phyloP scores from a whole-genome alignment of 2,888 invertebrate species.

The Cordilura impudica region DNA sequence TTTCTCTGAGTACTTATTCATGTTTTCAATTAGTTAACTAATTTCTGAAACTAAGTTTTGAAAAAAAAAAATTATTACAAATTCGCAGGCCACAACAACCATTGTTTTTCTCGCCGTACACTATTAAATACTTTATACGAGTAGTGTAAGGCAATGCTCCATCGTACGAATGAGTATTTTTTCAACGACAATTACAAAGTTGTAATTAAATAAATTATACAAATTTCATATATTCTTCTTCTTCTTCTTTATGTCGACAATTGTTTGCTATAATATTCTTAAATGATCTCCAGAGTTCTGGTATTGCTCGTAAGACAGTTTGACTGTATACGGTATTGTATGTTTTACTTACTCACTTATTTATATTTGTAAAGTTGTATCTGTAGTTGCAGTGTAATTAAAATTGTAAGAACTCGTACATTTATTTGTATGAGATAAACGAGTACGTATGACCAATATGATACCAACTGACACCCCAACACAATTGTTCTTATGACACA shows the following conservation, averaged over 20 bases:
- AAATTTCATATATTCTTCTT: background rate
- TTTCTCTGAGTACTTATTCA: too few species aligned
- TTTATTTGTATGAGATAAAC: background rate
- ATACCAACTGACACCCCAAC: background rate
- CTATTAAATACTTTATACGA: too few species aligned
- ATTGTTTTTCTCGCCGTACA: too few species aligned
- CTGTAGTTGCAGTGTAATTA: background rate
- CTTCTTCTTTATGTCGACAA: constrained; percentile 1
- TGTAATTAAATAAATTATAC: too few species aligned
- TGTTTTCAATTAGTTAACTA: too few species aligned
- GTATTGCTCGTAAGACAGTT: background rate
- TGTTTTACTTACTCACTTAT: background rate
- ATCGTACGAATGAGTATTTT: too few species aligned
- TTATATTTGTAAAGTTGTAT: background rate
- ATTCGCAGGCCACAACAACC: too few species aligned
- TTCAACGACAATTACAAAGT: too few species aligned
- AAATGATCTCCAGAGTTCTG: constrained; percentile 19
- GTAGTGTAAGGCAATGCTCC: too few species aligned
- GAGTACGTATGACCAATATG: background rate
- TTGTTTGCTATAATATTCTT: constrained; percentile 32
- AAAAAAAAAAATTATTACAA: too few species aligned
- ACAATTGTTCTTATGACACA: background rate
- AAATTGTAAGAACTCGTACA: background rate
- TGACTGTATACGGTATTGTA: background rate
- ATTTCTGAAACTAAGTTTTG: too few species aligned